Base-by-base conservation (phyloP, 2,113 vertebrate species). In the Acanthochromis polyacanthus region DNA sequence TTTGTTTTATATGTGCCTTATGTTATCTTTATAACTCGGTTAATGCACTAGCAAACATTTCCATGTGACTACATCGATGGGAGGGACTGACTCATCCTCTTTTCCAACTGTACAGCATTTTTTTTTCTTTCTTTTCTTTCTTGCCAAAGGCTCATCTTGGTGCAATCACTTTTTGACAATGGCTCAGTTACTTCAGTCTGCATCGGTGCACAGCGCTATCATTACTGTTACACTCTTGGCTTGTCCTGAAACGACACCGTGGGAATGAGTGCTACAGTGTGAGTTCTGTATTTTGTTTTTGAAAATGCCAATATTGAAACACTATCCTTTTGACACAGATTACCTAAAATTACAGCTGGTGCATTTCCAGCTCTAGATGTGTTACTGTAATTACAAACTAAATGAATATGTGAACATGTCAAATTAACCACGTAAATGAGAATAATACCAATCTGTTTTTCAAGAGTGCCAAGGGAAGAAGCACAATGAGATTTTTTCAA, bases 81-180 rank as follows among this genome's bases (percentile, higher is more conserved):
- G 32, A 38, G 63, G 10, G 32, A 20, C 75, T 36, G 15, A 46
- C 38, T 48, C 78, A 73, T 19, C 40, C n/a, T 23, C 14, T 58
- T 23, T 78, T 58, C 16, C 7, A 10, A 40, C 28, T 50, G 12
- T 69, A 6, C 1, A 9, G 1, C 30, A n/a, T 52, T 0, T 22
- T 57, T 43, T 9, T 6, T 25, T 30, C 30, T 19, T 46, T 67
- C 1, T 19, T 52, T 71, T 30, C 9, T 52, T 84, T 80, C 3
- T 64, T 71, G 53, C 80, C 61, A 15, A 83, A 80, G 45, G 28
- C 23, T 84, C 30, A 62, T 79, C 20, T 67, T 2, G 11, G 60
- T 78, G 65, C 81, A 91, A 83, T 88, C 59, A 64, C 32, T 48
- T 83, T 81, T 77, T 83, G 82, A 86, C 80, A 82, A 79, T 63